Percentiles rank a stretch among this genome's conserved stretches.
phyloP scores from a whole-genome alignment of 2,797 vertebrate genomes.

The Sebastes kiyomatsui region DNA sequence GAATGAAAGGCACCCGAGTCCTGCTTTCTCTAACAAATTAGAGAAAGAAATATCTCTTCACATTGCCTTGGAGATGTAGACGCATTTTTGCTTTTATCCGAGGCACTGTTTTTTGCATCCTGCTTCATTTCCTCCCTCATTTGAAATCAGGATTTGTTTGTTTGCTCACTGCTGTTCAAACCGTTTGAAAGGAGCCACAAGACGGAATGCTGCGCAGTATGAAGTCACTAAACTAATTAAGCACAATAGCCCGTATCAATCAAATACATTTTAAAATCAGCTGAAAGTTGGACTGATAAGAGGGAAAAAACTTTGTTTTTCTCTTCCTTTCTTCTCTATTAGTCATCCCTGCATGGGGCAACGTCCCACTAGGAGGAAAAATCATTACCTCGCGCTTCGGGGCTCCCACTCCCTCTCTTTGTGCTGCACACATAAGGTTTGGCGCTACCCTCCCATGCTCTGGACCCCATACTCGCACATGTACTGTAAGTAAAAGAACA shows the following conservation, averaged over 20 bases:
- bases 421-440: slow-evolving; percentile 10
- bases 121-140: background rate
- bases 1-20: background rate
- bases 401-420: slow-evolving; percentile 17
- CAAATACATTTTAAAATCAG: slow-evolving; percentile 9
- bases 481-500: slow-evolving; percentile 18
- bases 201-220: slow-evolving; percentile 7
- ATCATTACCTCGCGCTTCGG: slow-evolving; percentile 43
- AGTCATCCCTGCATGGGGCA: slow-evolving; percentile 26
- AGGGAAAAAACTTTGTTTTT: slow-evolving; percentile 2
- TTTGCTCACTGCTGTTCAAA: background rate
- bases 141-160: slow-evolving; percentile 3
- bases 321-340: slow-evolving; percentile 15
- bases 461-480: background rate
- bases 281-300: slow-evolving; percentile 18
- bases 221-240: slow-evolving; percentile 27
- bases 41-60: background rate
- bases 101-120: background rate
- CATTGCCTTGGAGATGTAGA: background rate
- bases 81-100: background rate
- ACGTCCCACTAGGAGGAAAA: slow-evolving; percentile 24
- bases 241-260: slow-evolving; percentile 1
- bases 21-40: background rate
- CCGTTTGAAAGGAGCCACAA: slow-evolving; percentile 3
- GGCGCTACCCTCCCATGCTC: background rate